Evolutionary conservation across 2,797 vertebrate genomes (phyloP).

Genomic region (Brotula barbata): DNA sequence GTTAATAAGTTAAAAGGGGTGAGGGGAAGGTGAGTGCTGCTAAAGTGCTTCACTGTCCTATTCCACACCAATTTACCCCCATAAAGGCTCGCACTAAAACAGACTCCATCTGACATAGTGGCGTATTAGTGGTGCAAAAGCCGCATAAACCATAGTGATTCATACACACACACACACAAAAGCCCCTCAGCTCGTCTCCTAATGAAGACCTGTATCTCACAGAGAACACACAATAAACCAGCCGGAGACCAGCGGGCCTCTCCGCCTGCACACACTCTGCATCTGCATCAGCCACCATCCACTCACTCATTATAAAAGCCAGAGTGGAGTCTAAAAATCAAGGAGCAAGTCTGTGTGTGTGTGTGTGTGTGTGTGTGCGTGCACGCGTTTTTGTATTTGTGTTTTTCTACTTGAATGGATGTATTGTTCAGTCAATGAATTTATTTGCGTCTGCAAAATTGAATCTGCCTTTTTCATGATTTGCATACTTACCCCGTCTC

Average conservation of each 20-base stretch:
- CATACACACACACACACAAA: conserved; percentile 65
- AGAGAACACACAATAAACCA: conserved; percentile 63
- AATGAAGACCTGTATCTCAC: conserved; percentile 81
- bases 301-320: conserved; percentile 62
- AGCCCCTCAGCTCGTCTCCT: conserved; percentile 69
- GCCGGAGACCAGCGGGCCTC: conserved; percentile 42
- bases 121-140: conserved; percentile 70
- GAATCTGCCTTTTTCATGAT: conserved; percentile 23
- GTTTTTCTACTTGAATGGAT: conserved; percentile 23
- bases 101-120: conserved; percentile 70
- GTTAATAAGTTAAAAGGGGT: conserved; percentile 81
- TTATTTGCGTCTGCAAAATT: conserved; percentile 35
- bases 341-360: conserved; percentile 21
- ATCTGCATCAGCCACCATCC: conserved; percentile 57
- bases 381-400: conserved; percentile 4
- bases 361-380: conserved; percentile 6
- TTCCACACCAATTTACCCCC: conserved; percentile 75
- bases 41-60: conserved; percentile 83
- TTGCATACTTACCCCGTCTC: conserved; percentile 9
- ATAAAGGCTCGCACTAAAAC: conserved; percentile 77
- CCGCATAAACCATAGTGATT: conserved; percentile 83
- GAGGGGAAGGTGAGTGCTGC: conserved; percentile 81
- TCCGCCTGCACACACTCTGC: conserved; percentile 57
- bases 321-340: conserved; percentile 47
- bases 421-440: conserved; percentile 43